These are phyloP conservation scores for Laticauda colubrina DNA, from an alignment of 2,113 vertebrate species.

Conservation along the genomic window DNA sequence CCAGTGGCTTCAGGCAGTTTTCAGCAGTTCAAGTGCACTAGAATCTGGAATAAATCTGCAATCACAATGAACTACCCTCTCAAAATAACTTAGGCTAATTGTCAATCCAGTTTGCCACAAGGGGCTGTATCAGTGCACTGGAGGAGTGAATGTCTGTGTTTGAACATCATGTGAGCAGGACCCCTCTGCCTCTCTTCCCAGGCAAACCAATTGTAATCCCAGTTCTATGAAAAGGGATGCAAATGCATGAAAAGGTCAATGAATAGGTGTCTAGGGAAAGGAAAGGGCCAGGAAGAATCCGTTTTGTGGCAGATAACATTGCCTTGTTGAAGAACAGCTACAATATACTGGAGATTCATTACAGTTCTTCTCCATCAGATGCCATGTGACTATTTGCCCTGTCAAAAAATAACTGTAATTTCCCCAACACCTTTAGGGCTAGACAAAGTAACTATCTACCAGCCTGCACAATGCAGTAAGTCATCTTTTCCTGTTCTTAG, in stretches of 20 bases:
- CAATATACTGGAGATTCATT: not conserved
- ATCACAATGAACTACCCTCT: conserved; percentile 26
- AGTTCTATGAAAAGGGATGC: not conserved
- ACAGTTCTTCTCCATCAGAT: not conserved
- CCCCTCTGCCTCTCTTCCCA: not conserved
- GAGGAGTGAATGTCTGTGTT: not conserved
- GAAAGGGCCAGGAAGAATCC: not conserved
- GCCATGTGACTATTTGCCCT: not conserved
- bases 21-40: conserved; percentile 39
- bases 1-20: conserved; percentile 45
- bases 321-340: not conserved
- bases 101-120: conserved; percentile 30
- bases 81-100: conserved; percentile 34
- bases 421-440: not conserved
- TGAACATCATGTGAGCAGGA: not conserved
- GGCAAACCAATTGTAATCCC: not conserved
- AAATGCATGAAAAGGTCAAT: not conserved
- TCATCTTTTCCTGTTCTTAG: not conserved
- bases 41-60: conserved; percentile 51
- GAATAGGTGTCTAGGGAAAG: not conserved
- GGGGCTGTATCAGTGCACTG: conserved; percentile 10
- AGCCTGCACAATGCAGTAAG: not conserved
- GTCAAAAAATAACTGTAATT: not conserved
- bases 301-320: not conserved
- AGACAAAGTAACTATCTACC: not conserved